Evolutionary conservation across 2,113 vertebrate species (phyloP), one percentile per base, ranked within the genome.

Genomic region (Bubo scandiacus): DNA sequence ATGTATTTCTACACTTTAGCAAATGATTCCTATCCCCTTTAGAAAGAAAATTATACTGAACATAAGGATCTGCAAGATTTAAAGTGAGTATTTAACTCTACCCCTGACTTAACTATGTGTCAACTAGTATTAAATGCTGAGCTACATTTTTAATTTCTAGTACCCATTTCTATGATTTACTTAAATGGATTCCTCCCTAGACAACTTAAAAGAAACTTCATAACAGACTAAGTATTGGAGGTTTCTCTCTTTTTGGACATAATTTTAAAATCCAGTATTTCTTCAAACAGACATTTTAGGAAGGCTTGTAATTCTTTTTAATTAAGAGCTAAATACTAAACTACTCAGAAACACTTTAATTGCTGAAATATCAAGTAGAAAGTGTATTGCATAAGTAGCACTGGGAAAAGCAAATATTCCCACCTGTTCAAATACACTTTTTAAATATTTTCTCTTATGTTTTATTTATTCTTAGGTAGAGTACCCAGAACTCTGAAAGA

Each of bases 351-450:
- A 78, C 27, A 77, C 30, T 75, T 85, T 40, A 92, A 88, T 7
- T 85, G 49, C 52, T 57, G 21, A 79, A 91, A 65, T 62, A 87
- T 9, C 32, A 57, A 72, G 40, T 27, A 90, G 72, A 82, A 94
- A 75, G 23, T 40, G 17, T n/a, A 79, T 7, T 65, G 70, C 45
- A 22, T 57, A 86, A 84, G 42, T 32, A 90, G 61, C 45, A 57
- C 10, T 83, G 66, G 67, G 63, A 90, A 87, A 74, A 91, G 49
- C 19, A 94, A 88, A 82, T 80, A 90, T n/a, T 65, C 66, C 27
- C 72, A 93, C 85, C 94, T 88, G 62, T 65, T 93, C 86, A 77
- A 88, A 94, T 17, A 80, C 9, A 74, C 22, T 82, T 65, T 88
- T 85, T n/a, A 68, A 95, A 79, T 72, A 75, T 81, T 94, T 96